These are phyloP conservation scores for Drosophila watanabei DNA, from an alignment of 1,140 invertebrate species.

Conservation along the genomic window DNA sequence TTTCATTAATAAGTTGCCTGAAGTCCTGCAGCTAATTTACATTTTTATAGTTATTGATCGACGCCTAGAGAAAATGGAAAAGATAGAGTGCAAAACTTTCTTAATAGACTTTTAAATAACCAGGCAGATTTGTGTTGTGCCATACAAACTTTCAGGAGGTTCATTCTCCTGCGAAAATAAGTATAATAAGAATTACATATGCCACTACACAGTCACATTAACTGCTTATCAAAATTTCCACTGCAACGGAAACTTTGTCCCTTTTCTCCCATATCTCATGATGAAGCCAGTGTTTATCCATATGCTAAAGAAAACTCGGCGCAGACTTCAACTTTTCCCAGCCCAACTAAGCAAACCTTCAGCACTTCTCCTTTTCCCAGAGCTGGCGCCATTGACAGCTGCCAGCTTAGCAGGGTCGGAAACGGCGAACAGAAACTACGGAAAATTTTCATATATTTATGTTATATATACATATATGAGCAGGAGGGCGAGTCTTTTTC, in stretches of 20 bases:
- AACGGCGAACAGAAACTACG: constrained; percentile 18
- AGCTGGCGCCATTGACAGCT: constrained; percentile 56
- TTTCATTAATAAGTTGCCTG: too few relatives aligned
- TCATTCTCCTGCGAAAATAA: not conserved
- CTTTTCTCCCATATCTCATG: constrained; percentile 23
- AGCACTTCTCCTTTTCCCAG: constrained; percentile 36
- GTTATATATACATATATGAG: constrained; percentile 1
- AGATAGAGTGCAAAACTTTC: constrained; percentile 1
- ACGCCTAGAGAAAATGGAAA: not conserved
- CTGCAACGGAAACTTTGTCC: constrained; percentile 27
- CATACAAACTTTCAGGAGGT: not conserved
- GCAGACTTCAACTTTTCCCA: constrained; percentile 32
- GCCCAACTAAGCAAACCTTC: constrained; percentile 43
- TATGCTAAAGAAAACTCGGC: constrained; percentile 43
- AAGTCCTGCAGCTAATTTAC: not conserved
- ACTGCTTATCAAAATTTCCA: constrained; percentile 34
- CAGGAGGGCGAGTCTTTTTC: constrained; percentile 15
- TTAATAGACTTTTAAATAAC: constrained; percentile 3
- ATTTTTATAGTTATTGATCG: constrained; percentile 1
- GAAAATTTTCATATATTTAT: constrained; percentile 39
- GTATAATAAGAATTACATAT: not conserved
- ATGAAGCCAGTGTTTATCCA: constrained; percentile 39
- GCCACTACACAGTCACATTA: not conserved
- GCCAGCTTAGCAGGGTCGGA: constrained; percentile 41
- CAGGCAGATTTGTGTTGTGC: too few relatives aligned